Evolutionary conservation across 2,888 invertebrate genomes (phyloP).

Genomic region (Cantharis flavilabris): DNA sequence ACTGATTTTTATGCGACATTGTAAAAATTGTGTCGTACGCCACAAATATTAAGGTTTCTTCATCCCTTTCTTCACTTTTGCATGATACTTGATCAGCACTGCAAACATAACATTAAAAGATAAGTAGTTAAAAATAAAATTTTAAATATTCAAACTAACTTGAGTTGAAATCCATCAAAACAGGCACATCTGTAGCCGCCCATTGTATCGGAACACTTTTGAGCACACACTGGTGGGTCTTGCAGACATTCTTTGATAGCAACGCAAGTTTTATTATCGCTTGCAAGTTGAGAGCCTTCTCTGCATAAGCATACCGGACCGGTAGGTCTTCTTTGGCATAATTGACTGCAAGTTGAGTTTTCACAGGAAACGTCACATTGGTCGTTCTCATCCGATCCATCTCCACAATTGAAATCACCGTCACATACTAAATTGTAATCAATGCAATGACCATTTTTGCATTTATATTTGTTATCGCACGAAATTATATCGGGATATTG

Average conservation of each 20-base stretch:
- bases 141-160: slow-evolving; percentile 47
- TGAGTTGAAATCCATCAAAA: slow-evolving; percentile 62
- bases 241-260: slow-evolving; percentile 75
- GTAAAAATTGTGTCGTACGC: neutral
- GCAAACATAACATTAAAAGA: neutral
- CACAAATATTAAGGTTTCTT: neutral
- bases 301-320: slow-evolving; percentile 71
- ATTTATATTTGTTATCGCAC: slow-evolving; percentile 57
- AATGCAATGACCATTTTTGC: slow-evolving; percentile 68
- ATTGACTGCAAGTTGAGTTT: slow-evolving; percentile 49
- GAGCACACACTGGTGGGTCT: slow-evolving; percentile 65
- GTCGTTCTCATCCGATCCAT: slow-evolving; percentile 72
- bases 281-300: slow-evolving; percentile 61
- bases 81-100: neutral
- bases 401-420: slow-evolving; percentile 64
- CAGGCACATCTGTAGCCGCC: slow-evolving; percentile 67
- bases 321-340: slow-evolving; percentile 66
- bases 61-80: neutral
- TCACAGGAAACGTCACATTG: slow-evolving; percentile 63
- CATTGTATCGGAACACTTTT: slow-evolving; percentile 62
- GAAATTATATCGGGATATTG: slow-evolving; percentile 16
- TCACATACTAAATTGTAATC: slow-evolving; percentile 69
- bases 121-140: neutral
- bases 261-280: slow-evolving; percentile 62
- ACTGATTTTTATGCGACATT: neutral